A percentile compares a stretch with the other conserved stretches of the same genome.
These are phyloP conservation scores for Sepiola atlantica DNA, from an alignment of 2,888 invertebrate species.

Conservation along the genomic window DNA sequence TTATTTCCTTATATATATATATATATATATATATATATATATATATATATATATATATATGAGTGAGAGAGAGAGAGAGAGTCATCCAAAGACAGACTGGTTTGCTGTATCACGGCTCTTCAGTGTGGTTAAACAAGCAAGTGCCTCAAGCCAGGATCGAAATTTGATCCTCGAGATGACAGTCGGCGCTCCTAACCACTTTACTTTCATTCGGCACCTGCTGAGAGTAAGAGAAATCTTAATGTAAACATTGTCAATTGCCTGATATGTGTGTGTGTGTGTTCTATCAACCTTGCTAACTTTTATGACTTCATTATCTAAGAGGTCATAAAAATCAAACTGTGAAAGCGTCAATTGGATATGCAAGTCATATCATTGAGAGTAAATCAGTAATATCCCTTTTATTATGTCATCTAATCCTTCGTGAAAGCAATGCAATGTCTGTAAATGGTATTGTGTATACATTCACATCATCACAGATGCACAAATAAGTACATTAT, in stretches of 20 bases:
- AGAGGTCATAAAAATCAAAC: background rate
- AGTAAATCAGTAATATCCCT: background rate
- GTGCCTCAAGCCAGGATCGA: too few species aligned
- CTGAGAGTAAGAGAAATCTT: too few species aligned
- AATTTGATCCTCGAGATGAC: too few species aligned
- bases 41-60: too few species aligned
- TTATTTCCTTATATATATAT: too few species aligned
- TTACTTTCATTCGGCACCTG: too few species aligned
- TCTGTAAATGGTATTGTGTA: background rate
- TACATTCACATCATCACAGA: background rate
- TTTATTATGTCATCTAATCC: background rate
- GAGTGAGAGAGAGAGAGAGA: too few species aligned
- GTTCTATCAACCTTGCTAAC: background rate
- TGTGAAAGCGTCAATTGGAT: background rate
- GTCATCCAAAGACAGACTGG: too few species aligned
- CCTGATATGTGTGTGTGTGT: background rate
- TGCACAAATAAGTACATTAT: background rate
- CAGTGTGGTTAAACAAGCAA: too few species aligned
- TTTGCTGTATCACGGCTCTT: too few species aligned
- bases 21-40: too few species aligned
- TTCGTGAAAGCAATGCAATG: background rate
- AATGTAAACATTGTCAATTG: background rate
- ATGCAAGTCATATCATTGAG: background rate
- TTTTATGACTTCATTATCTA: background rate
- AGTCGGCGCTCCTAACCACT: too few species aligned